Conservation (phyloP, 2,797 vertebrate genomes). For the Apodemus agrarius region DNA sequence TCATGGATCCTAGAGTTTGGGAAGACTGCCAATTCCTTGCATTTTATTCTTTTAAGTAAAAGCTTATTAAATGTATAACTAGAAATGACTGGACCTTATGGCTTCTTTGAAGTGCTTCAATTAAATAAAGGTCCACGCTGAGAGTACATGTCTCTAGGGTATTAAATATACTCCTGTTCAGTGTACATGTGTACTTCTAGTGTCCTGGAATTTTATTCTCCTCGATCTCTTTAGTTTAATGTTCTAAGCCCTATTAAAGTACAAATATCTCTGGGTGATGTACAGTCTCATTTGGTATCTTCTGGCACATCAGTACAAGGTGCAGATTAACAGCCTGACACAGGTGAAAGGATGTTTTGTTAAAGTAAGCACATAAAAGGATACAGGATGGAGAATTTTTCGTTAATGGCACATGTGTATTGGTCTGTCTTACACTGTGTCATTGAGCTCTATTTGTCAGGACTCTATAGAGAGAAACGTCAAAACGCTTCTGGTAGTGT, state of each 20-base stretch:
- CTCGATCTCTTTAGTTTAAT: not conserved
- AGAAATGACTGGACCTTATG: not conserved
- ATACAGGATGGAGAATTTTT: not conserved
- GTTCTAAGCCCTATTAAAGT: not conserved
- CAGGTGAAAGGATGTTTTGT: not conserved
- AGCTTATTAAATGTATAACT: not conserved
- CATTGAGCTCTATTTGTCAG: not conserved
- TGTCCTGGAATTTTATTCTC: not conserved
- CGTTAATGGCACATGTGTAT: not conserved
- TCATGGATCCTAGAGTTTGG: not conserved
- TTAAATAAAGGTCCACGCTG: conserved; percentile 9
- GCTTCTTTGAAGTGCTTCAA: conserved; percentile 7
- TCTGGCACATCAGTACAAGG: not conserved
- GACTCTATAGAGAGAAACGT: not conserved
- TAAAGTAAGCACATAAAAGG: not conserved
- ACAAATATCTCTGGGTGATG: not conserved
- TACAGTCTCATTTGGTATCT: not conserved
- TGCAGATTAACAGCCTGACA: not conserved
- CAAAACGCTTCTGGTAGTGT: not conserved
- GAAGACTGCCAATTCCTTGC: not conserved
- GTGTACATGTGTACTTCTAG: not conserved
- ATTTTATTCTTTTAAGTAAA: conserved; percentile 51
- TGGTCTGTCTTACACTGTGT: not conserved
- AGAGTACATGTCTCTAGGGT: not conserved
- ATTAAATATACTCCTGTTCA: not conserved